phyloP scores from a whole-genome alignment of 2,797 vertebrate species.

The Cheirogaleus major region DNA sequence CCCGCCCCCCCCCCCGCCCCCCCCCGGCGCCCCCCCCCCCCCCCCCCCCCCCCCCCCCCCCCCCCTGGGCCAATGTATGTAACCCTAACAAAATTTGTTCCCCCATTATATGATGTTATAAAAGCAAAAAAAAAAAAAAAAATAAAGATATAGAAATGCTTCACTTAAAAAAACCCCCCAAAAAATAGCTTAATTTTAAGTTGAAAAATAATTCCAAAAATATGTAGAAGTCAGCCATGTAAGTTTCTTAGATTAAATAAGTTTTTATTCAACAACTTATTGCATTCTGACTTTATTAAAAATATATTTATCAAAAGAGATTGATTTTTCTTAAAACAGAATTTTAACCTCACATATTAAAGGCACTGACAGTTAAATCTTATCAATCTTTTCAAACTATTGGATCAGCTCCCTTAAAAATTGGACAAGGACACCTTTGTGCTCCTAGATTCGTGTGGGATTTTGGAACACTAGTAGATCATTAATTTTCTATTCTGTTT shows the following conservation, averaged over 20 bases:
- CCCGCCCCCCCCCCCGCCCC: no score
- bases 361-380: neutral
- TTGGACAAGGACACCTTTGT: slow-evolving; percentile 20
- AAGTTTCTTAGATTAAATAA: slow-evolving; percentile 36
- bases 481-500: slow-evolving; percentile 12
- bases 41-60: no score
- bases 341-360: slow-evolving; percentile 18
- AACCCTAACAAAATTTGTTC: no score
- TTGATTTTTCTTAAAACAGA: slow-evolving; percentile 34
- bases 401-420: slow-evolving; percentile 24
- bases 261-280: slow-evolving; percentile 33
- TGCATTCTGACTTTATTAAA: neutral
- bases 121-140: no score
- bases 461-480: neutral
- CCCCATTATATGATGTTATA: no score
- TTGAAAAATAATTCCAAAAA: slow-evolving; percentile 45
- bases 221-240: neutral
- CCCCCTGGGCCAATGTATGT: no score
- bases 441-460: slow-evolving; percentile 25
- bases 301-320: neutral
- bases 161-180: no score
- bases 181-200: neutral
- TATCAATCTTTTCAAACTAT: slow-evolving; percentile 24
- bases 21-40: no score
- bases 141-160: no score